Evolutionary conservation across 2,797 vertebrate genomes (phyloP).

Genomic region (Hylomyscus alleni): DNA sequence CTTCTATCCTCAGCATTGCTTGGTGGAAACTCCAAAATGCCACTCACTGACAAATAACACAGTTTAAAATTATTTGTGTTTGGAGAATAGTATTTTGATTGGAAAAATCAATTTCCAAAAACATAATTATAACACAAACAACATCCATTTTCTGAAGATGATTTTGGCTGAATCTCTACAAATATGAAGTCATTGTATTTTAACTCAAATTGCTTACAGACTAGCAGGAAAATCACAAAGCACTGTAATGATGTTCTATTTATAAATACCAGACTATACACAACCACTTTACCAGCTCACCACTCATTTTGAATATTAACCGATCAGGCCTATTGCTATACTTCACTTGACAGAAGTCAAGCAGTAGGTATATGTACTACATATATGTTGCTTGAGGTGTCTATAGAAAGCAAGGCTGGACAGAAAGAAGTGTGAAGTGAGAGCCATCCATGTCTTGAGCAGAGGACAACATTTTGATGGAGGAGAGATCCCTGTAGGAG

Average conservation of each 20-base stretch:
- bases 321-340: neutral
- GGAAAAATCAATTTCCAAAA: neutral
- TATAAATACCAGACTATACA: neutral
- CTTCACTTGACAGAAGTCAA: neutral
- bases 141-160: slow-evolving; percentile 30
- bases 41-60: neutral
- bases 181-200: slow-evolving; percentile 21
- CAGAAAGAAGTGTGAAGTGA: neutral
- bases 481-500: neutral
- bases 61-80: slow-evolving; percentile 15
- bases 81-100: slow-evolving; percentile 17
- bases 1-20: neutral
- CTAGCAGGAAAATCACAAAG: neutral
- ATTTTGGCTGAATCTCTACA: neutral
- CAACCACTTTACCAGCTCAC: neutral
- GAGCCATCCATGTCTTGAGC: neutral
- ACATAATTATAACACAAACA: neutral
- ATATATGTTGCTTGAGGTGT: neutral
- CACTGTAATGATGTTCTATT: neutral
- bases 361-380: neutral
- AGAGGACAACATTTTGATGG: neutral
- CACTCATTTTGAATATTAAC: neutral
- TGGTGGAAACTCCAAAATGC: neutral
- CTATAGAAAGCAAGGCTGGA: neutral
- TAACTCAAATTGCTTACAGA: neutral